These are phyloP conservation scores for Gyrodactylus bullatarudis DNA, from an alignment of 1,140 invertebrate genomes.

Conservation along the genomic window DNA sequence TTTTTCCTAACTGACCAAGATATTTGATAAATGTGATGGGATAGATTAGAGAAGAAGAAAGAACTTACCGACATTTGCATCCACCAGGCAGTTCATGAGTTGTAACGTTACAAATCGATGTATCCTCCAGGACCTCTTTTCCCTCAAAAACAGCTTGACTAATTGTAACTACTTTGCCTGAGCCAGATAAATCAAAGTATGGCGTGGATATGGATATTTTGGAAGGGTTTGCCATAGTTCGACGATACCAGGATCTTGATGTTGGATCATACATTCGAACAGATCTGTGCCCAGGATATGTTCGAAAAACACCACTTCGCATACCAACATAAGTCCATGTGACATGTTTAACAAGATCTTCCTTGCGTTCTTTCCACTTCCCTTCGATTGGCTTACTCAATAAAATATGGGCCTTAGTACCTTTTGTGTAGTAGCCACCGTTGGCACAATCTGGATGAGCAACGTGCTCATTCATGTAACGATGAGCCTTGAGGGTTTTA, in stretches of 20 bases:
- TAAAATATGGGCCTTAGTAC: conserved; percentile 19
- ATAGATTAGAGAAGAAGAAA: neutral
- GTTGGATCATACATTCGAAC: conserved; percentile 18
- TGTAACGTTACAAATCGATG: conserved; percentile 14
- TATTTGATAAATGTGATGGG: too few relatives aligned
- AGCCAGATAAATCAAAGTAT: conserved; percentile 22
- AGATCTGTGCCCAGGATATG: conserved; percentile 21
- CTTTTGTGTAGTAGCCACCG: conserved; percentile 16
- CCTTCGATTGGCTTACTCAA: conserved; percentile 21
- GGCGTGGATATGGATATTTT: conserved; percentile 22
- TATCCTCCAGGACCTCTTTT: conserved; percentile 15
- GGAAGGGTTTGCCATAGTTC: conserved; percentile 16
- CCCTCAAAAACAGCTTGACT: conserved; percentile 23
- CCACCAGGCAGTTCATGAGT: conserved; percentile 15
- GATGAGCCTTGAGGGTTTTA: conserved; percentile 20
- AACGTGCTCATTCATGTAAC: conserved; percentile 16
- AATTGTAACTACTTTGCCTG: conserved; percentile 22
- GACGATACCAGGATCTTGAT: conserved; percentile 19
- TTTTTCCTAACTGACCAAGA: too few relatives aligned
- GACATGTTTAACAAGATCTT: conserved; percentile 19
- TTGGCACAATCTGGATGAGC: conserved; percentile 3
- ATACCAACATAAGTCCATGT: conserved; percentile 23
- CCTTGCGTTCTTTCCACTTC: conserved; percentile 16
- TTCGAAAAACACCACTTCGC: conserved; percentile 21
- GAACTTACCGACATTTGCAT: conserved; percentile 16